phyloP scores from a whole-genome alignment of 2,797 vertebrate genomes.

The Poeciliopsis gracilis region DNA sequence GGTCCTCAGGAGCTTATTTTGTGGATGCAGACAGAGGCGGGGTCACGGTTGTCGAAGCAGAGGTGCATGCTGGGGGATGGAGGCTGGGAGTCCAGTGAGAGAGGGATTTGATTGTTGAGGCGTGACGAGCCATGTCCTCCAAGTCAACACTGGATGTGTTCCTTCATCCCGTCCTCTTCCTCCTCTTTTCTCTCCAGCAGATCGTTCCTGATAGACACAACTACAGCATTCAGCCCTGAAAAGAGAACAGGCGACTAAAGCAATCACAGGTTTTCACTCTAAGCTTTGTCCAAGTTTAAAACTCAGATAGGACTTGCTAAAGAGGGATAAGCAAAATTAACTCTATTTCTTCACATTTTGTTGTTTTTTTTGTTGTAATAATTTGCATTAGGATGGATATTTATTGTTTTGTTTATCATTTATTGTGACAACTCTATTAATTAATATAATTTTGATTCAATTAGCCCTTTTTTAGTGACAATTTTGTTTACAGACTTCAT shows the following conservation, averaged over 20 bases:
- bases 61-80: conserved; percentile 76
- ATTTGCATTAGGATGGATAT: too few relatives aligned
- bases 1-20: conserved; percentile 26
- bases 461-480: too few relatives aligned
- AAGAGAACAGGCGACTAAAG: neutral
- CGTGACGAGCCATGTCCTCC: conserved; percentile 48
- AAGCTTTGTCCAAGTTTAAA: neutral
- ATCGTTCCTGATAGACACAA: conserved; percentile 67
- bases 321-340: neutral
- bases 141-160: conserved; percentile 56
- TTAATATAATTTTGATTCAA: too few relatives aligned
- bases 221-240: conserved; percentile 57
- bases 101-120: conserved; percentile 48
- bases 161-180: conserved; percentile 55
- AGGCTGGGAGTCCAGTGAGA: conserved; percentile 46
- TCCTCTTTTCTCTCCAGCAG: conserved; percentile 63
- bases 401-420: too few relatives aligned
- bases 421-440: too few relatives aligned
- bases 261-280: neutral
- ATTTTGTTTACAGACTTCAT: too few relatives aligned
- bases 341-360: neutral
- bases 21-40: conserved; percentile 45
- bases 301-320: neutral
- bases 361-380: neutral
- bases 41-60: conserved; percentile 54